Base-by-base conservation (phyloP, 2,797 vertebrate species). In the Mormyrus hasselquistii region DNA sequence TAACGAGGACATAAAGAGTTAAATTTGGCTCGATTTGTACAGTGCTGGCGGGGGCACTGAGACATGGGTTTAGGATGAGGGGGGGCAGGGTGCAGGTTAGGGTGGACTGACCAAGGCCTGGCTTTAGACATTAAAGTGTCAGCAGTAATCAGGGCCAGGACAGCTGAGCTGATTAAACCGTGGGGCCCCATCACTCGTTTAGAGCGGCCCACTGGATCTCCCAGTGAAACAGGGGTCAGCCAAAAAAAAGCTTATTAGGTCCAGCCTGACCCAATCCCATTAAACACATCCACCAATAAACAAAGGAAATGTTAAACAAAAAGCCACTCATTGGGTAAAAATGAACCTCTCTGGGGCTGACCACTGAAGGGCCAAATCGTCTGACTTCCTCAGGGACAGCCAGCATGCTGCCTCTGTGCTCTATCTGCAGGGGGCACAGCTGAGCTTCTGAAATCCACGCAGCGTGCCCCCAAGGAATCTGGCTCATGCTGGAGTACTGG, bases 101-200 rank as follows among this genome's bases (percentile, higher is more conserved):
- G 93, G 94, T 88, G 93, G 92, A 93, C 94, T 97, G 96, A 96
- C 95, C 95, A 96, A 91, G 90, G 94, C 95, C 91, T 93, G 95
- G 94, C 94, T 95, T 92, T 92, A 95, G 96, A 97, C 96, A 97
- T 97, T 97, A 96, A 96, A 96, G 95, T 94, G 96, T 97, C 96
- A 96, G 93, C 91, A 95, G 92, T 94, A 96, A 97, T 97, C 95
- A 96, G 93, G 94, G 90, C 87, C 84, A 93, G 94, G 95, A 94
- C 95, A 95, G 94, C 92, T 96, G 95, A 96, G 94, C 92, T 93
- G 95, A 94, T 95, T 96, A 94, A 95, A 93, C 94, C 94, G 95
- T 93, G 93, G 95, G 95, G 94, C 92, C 94, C 62, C 92, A 76
- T 92, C 91, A 94, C 94, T 93, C 52, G 93, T 94, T 94, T 92